These are phyloP conservation scores for Pollenia griseotomentosa DNA, from an alignment of 2,888 invertebrate species.

Conservation along the genomic window DNA sequence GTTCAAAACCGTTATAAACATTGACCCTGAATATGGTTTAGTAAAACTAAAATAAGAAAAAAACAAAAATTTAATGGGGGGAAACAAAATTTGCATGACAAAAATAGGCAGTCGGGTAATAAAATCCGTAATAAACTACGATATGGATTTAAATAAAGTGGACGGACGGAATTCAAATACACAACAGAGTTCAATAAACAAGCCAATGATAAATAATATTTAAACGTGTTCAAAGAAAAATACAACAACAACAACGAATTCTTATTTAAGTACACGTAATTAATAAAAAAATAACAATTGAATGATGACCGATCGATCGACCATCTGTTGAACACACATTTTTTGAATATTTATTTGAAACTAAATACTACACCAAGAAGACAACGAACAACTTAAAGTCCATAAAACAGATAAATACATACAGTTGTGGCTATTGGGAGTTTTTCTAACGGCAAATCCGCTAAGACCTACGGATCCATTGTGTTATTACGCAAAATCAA, in stretches of 20 bases:
- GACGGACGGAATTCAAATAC: not conserved
- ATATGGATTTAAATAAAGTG: not conserved
- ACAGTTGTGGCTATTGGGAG: not conserved
- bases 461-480: too few relatives aligned
- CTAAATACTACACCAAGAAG: conserved; percentile 31
- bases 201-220: conserved; percentile 60
- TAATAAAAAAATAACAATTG: conserved; percentile 23
- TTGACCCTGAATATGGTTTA: conserved; percentile 62
- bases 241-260: conserved; percentile 8
- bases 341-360: conserved; percentile 26
- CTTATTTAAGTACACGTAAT: not conserved
- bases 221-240: conserved; percentile 1
- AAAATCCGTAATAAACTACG: conserved; percentile 11
- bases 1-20: conserved; percentile 57
- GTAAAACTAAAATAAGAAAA: not conserved
- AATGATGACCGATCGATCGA: conserved; percentile 12
- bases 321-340: conserved; percentile 11
- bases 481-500: too few relatives aligned
- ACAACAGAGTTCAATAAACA: conserved; percentile 59
- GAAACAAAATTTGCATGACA: conserved; percentile 53
- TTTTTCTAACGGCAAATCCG: too few relatives aligned
- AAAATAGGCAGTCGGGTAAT: conserved; percentile 7
- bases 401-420: too few relatives aligned
- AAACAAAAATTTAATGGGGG: not conserved
- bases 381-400: not conserved